Evolutionary conservation across 2,797 vertebrate species (phyloP).

Genomic region (Petrocephalus schoutedeni): DNA sequence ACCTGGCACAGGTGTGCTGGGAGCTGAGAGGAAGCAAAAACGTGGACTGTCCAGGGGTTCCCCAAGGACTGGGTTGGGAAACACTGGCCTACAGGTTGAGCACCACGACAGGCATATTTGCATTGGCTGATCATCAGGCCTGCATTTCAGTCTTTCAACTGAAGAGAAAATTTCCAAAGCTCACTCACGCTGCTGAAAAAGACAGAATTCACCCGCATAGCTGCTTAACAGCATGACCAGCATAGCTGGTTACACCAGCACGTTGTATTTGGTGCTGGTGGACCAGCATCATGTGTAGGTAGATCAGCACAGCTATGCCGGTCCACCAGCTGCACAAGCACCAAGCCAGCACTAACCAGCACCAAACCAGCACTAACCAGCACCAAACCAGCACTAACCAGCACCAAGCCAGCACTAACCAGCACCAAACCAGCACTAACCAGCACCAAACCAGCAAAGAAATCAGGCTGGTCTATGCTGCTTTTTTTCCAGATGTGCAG

Average conservation of each 20-base stretch:
- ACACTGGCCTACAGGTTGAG: not conserved
- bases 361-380: not conserved
- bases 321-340: not conserved
- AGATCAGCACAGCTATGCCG: too few relatives aligned
- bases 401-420: not conserved
- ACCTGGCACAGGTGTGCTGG: too few relatives aligned
- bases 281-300: not conserved
- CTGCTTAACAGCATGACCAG: not conserved
- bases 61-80: too few relatives aligned
- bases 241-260: not conserved
- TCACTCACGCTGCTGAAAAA: not conserved
- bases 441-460: not conserved
- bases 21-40: too few relatives aligned
- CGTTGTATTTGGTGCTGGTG: not conserved
- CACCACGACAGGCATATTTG: not conserved
- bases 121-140: not conserved
- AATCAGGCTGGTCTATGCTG: not conserved
- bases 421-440: not conserved
- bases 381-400: not conserved
- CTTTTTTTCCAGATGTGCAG: not conserved
- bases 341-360: not conserved
- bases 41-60: too few relatives aligned
- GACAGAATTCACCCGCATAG: not conserved
- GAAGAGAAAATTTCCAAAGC: not conserved
- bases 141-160: not conserved